Base-by-base conservation (phyloP, 2,888 invertebrate genomes). In the Mechanitis messenoides region DNA sequence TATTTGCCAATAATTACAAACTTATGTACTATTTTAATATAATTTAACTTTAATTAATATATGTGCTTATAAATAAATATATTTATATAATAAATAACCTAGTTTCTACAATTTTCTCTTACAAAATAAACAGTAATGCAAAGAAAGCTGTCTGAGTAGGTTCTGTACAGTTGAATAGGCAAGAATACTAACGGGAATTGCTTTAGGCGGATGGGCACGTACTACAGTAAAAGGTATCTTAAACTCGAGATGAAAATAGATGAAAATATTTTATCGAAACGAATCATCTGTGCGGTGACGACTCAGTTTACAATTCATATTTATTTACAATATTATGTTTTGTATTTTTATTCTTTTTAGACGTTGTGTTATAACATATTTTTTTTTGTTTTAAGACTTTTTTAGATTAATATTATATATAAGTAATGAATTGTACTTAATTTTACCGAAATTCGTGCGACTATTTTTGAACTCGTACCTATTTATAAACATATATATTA, bases 41-140 rank as follows among this genome's bases (percentile, higher is more conserved):
- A 35, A 35, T 35, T 1, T 35, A 35, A 35, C 6, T 35, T 1
- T 35, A 35, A 35, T 5, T 35, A 35, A 35, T 35, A 35, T 35
- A 3, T 35, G 35, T 35, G 35, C 35, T 35, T 35, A 5, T 35
- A 35, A 35, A 35, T 35, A 1, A 42, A 11, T 9, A 1, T 7
- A 42, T 42, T 73, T 72, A 69, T 75, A 70, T 74, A 76, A 71
- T 67, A 68, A 73, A 50, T 50, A 50, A 31, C 50, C 28, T 31
- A 50, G 9, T 50, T 50, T 71, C 50, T 31, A 50, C 50, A 50
- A 50, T 50, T 50, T 31, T 50, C 50, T 28, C 31, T 11, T 7
- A 31, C 7, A 50, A 50, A 50, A 50, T 50, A 50, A 50, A 50
- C 50, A 50, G 9, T 3, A 50, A 50, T 50, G 50, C 31, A 50